Evolutionary conservation across 2,797 vertebrate genomes (phyloP), one percentile per base, ranked within the genome.

Genomic region (Steatocranus sp.): DNA sequence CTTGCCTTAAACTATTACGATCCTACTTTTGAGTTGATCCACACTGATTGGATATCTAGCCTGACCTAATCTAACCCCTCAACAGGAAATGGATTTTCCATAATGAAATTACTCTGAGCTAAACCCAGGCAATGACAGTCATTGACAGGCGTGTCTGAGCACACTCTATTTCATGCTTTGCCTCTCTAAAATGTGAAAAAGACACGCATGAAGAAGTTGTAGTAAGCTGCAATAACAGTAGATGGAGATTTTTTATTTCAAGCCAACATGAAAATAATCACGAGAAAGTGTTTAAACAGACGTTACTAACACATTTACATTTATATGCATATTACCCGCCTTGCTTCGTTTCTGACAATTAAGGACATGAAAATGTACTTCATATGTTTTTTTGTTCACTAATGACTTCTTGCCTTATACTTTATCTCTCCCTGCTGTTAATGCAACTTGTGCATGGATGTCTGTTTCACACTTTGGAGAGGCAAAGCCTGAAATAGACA

Each of bases 71-170:
- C 58, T 70, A 50, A 93, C 86, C 80, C 76, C 18, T 83, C 77
- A 86, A 91, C 76, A 84, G 84, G 83, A 93, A 91, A 91, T 92
- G 63, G 87, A 90, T 93, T 92, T 90, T 88, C 86, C 81, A 80
- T 91, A 89, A 91, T 94, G 87, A 91, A 91, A 93, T 91, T 85
- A 73, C 77, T 49, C 79, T 76, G 79, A 91, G 70, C 75, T 87
- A 76, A 89, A 87, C 76, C 73, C 50, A 76, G 70, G 58, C 82
- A 58, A 66, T 85, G 87, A 81, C 56, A 80, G 49, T 77, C 83
- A 82, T 77, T 83, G 89, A 87, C 75, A 84, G 79, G 56, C 43
- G 3, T 78, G 83, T 76, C 63, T 86, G 80, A 66, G 41, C 32
- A 2, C 76, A 83, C 78, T 84, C 56, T 61, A 61, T 2, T n/a